These are phyloP conservation scores for Metaphire vulgaris DNA, from an alignment of 1,140 invertebrate species.

Conservation along the genomic window DNA sequence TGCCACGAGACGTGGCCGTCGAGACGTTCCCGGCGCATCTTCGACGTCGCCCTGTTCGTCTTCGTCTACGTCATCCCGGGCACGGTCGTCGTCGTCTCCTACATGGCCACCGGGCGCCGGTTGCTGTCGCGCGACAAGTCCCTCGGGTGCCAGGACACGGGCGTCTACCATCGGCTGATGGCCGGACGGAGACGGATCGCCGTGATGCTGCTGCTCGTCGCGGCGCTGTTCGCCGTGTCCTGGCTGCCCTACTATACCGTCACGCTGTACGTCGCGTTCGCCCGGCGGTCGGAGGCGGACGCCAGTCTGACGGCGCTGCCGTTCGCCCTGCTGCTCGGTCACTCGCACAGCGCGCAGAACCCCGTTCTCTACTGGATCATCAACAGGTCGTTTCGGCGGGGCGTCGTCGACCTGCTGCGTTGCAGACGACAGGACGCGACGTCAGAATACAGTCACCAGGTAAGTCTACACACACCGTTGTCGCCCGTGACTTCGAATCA, in stretches of 20 bases:
- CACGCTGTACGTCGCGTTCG: constrained; percentile 61
- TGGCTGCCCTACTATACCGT: constrained; percentile 73
- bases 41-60: constrained; percentile 64
- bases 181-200: constrained; percentile 64
- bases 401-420: constrained; percentile 47
- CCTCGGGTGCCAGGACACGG: constrained; percentile 32
- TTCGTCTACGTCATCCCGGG: constrained; percentile 68
- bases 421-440: not conserved
- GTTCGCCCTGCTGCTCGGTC: constrained; percentile 59
- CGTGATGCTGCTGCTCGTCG: constrained; percentile 65
- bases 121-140: constrained; percentile 59
- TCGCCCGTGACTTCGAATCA: too few species aligned
- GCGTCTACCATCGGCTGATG: not conserved
- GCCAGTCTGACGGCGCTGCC: constrained; percentile 44
- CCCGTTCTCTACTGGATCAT: constrained; percentile 46
- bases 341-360: constrained; percentile 54
- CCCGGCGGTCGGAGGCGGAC: constrained; percentile 35
- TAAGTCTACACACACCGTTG: too few species aligned
- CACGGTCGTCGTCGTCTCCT: constrained; percentile 61
- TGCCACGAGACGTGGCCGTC: constrained; percentile 40
- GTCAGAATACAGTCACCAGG: not conserved
- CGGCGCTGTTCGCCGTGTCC: constrained; percentile 67
- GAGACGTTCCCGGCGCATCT: constrained; percentile 39
- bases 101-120: constrained; percentile 65
- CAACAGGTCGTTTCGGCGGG: constrained; percentile 40